Conservation (phyloP, 2,888 invertebrate genomes). For the Serrognathus titanus region DNA sequence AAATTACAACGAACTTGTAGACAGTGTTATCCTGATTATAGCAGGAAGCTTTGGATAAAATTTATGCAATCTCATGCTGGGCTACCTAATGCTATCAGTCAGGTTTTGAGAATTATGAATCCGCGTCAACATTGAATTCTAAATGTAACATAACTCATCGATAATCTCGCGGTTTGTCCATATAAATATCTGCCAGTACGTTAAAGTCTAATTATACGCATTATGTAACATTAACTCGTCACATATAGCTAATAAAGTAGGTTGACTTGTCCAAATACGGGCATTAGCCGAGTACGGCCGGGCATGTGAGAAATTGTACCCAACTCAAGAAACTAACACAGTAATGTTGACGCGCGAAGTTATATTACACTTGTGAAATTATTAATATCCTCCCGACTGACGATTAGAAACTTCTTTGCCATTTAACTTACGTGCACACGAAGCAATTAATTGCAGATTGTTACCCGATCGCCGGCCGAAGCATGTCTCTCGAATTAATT, state of each 20-base stretch:
- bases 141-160: no score
- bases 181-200: background rate
- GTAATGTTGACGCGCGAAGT: background rate
- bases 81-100: no score
- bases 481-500: slow-evolving; percentile 30
- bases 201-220: background rate
- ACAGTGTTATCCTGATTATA: no score
- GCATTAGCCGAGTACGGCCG: background rate
- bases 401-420: background rate
- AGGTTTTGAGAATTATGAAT: no score
- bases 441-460: slow-evolving; percentile 1
- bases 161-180: no score
- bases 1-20: no score
- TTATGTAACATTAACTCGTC: slow-evolving; percentile 1
- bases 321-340: background rate
- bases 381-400: background rate
- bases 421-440: background rate
- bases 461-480: background rate
- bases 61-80: no score
- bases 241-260: slow-evolving; percentile 1
- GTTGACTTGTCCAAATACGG: slow-evolving; percentile 1
- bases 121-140: no score
- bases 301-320: background rate
- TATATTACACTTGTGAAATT: background rate
- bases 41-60: no score